Evolutionary conservation across 1,140 invertebrate species (phyloP), one percentile per base, ranked within the genome.

Genomic region (Antheraea pernyi): DNA sequence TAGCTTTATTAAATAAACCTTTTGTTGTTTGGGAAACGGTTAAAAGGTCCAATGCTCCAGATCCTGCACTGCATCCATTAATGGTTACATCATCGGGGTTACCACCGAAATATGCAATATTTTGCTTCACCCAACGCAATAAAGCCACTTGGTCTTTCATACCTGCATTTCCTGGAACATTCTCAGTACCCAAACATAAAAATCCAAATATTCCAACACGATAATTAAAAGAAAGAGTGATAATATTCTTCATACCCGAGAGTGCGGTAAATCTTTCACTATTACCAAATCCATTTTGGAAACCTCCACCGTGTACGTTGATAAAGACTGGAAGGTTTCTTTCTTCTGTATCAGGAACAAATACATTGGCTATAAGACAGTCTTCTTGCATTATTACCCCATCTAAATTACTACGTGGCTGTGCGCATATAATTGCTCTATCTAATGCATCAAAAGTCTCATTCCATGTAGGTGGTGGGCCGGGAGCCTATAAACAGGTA

Each of bases 101-200:
- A 6, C 86, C 86, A 7, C 86, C 83, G 60, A 83, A 88, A 63
- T 71, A 81, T 5, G 58, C 72, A 18, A 88, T 85, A 71, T 88
- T 86, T 19, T 75, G 74, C 64, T 84, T 71, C 13, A 87, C 79
- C 85, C 83, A 86, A 8, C 76, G 78, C 0, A 86, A 60, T 2
- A 81, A 53, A 39, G 80, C 77, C 4, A 86, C 78, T 73, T 83
- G 78, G 53, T 84, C 84, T 67, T 84, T 86, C 78, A 86, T 81
- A 9, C 81, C 84, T 18, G 81, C 79, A 61, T 86, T 86, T 8
- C 84, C 84, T 7, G 84, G 84, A 7, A 67, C 74, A 61, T 59
- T 68, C 19, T 68, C 48, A 8, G 72, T 74, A 4, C 69, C 72
- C 8, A 70, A 58, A 19, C 68, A 70, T 11, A 70, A 67, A 36